Base-by-base conservation (phyloP, 2,888 invertebrate genomes). In the Amiota minor region DNA sequence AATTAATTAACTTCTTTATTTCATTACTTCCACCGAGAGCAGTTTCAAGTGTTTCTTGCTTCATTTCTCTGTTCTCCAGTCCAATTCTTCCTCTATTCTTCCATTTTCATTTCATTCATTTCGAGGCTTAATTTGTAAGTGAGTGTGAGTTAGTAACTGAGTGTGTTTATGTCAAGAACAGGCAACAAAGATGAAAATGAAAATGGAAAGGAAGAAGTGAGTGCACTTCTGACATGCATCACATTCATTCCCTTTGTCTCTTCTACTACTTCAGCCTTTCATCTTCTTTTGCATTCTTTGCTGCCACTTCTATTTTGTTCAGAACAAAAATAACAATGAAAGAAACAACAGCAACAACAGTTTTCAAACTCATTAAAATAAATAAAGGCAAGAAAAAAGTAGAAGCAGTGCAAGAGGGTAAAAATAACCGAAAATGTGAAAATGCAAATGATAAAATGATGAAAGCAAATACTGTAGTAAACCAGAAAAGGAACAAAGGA, bases 351-450 rank as follows among this genome's bases (percentile, higher is more conserved):
- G 8, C 3, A 50, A 50, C 16, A 61, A 61, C 64, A 46, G 46
- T 64, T 45, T 64, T 64, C 64, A 64, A 64, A 64, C 64, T 64
- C 64, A 64, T 64, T 64, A 64, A 64, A 64, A 64, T 64, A 64
- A 64, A 64, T 64, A 64, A 64, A 64, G 10, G 70, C n/a, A 23
- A 68, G 70, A 70, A 61, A 70, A 64, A 55, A 46, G 47, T 16
- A 86, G 84, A 81, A 84, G 82, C 84, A 77, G 81, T 23, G 35
- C 2, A 35, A 35, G 35, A 35, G 85, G 84, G 84, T 82, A 84
- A 83, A 82, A 78, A 81, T 77, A 82, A 68, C 69, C 71, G 74
- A 77, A 76, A 50, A 56, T 70, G 61, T 23, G 65, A 49, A 59
- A 72, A 72, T 53, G 20, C 53, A 49, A 64, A 55, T 64, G 11